Evolutionary conservation across 2,113 vertebrate species (phyloP).

Genomic region (Sakesphorus luctuosus): DNA sequence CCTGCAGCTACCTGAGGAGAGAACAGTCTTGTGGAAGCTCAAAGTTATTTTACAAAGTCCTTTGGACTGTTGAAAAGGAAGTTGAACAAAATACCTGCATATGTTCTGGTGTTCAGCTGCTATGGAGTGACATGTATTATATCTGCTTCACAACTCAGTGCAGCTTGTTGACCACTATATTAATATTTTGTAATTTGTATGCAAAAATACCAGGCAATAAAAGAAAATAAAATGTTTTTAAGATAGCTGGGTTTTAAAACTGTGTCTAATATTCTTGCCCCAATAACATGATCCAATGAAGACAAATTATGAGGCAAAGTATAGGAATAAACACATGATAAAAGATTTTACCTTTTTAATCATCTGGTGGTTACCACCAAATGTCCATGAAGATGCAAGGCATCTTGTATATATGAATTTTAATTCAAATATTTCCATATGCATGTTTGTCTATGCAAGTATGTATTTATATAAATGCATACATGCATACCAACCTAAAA

Average conservation of each 20-base stretch:
- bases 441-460: not conserved
- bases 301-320: not conserved
- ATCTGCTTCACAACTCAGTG: not conserved
- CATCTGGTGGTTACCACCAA: not conserved
- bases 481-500: not conserved
- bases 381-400: not conserved
- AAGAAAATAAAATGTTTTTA: not conserved
- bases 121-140: not conserved
- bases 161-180: not conserved
- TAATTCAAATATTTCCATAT: not conserved
- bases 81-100: not conserved
- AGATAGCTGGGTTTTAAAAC: not conserved
- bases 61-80: not conserved
- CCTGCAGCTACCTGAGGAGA: not conserved
- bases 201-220: not conserved
- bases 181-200: not conserved
- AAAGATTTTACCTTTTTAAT: not conserved
- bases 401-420: not conserved
- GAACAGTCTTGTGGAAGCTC: not conserved
- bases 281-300: not conserved
- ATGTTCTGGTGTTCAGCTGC: not conserved
- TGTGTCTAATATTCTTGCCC: not conserved
- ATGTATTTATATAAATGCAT: not conserved
- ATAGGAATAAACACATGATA: not conserved
- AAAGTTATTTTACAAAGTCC: not conserved